Evolutionary conservation across 1,140 invertebrate species (phyloP).

Genomic region (Drosophila ohnishii): DNA sequence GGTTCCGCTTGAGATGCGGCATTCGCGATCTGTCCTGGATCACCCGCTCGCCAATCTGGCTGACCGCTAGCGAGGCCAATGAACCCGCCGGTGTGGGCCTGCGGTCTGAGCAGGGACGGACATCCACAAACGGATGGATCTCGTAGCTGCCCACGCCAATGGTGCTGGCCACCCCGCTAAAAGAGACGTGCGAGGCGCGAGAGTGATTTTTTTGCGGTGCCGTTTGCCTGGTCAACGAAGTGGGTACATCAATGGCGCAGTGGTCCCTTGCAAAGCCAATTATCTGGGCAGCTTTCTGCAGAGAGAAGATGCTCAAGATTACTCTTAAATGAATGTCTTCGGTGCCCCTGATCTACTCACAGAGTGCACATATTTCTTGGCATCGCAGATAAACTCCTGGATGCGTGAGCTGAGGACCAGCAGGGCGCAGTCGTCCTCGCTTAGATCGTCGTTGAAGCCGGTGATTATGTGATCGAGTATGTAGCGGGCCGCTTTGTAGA

Average conservation of each 20-base stretch:
- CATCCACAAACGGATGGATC: slow-evolving; percentile 76
- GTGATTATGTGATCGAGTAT: slow-evolving; percentile 68
- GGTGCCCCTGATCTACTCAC: slow-evolving; percentile 44
- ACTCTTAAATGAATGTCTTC: neutral
- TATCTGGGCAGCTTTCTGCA: slow-evolving; percentile 70
- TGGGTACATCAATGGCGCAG: slow-evolving; percentile 52
- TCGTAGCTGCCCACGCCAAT: slow-evolving; percentile 77
- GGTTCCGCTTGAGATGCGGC: slow-evolving; percentile 62
- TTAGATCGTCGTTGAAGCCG: slow-evolving; percentile 65
- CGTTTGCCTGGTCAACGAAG: slow-evolving; percentile 4
- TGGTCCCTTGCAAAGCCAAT: slow-evolving; percentile 61
- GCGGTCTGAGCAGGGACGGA: slow-evolving; percentile 56
- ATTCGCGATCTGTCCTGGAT: slow-evolving; percentile 53
- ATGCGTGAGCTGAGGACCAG: slow-evolving; percentile 50
- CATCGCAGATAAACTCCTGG: slow-evolving; percentile 67
- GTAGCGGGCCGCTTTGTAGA: slow-evolving; percentile 77
- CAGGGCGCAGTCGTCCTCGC: slow-evolving; percentile 56
- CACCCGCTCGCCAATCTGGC: slow-evolving; percentile 58
- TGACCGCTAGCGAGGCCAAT: slow-evolving; percentile 66
- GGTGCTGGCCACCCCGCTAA: slow-evolving; percentile 61
- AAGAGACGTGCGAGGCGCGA: slow-evolving; percentile 70
- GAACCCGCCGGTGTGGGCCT: slow-evolving; percentile 75
- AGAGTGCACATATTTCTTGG: slow-evolving; percentile 74
- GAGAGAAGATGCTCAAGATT: neutral
- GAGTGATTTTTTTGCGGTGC: slow-evolving; percentile 36